Percentiles rank a stretch among this genome's conserved stretches.
phyloP scores from a whole-genome alignment of 2,113 vertebrate species.

The Mormyrus iriodes region DNA sequence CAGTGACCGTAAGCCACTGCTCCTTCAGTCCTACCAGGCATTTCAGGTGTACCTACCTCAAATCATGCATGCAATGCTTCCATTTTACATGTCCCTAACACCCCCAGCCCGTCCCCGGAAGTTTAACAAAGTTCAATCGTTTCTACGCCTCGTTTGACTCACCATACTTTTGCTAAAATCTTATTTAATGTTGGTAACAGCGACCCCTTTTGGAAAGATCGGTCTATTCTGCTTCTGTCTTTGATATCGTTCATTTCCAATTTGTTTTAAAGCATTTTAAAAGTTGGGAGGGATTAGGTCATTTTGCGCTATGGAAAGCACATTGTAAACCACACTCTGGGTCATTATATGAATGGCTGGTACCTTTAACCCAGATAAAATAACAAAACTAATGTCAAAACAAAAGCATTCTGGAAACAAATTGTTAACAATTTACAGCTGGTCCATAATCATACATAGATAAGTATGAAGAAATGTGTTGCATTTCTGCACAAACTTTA shows the following conservation, averaged over 20 bases:
- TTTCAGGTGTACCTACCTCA: background rate
- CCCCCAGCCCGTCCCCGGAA: background rate
- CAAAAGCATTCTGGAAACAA: background rate
- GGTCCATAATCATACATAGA: no score
- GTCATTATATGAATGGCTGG: background rate
- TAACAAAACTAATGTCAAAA: background rate
- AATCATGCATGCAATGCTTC: background rate
- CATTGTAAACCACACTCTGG: background rate
- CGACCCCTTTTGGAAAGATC: background rate
- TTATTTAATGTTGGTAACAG: background rate
- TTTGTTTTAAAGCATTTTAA: background rate
- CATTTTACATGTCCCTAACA: background rate
- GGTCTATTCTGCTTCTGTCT: background rate
- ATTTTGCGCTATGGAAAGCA: background rate
- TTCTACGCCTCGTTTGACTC: background rate
- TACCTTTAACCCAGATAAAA: background rate
- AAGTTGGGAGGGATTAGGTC: background rate
- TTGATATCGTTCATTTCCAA: background rate
- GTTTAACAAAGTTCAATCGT: background rate
- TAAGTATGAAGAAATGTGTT: no score
- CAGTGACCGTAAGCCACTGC: background rate
- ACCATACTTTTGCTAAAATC: background rate
- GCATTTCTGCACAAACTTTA: background rate
- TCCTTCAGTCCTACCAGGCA: background rate
- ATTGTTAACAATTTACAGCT: background rate